phyloP scores from a whole-genome alignment of 92 coral and sea anemone genomes.

The Epizoanthus ramosus region DNA sequence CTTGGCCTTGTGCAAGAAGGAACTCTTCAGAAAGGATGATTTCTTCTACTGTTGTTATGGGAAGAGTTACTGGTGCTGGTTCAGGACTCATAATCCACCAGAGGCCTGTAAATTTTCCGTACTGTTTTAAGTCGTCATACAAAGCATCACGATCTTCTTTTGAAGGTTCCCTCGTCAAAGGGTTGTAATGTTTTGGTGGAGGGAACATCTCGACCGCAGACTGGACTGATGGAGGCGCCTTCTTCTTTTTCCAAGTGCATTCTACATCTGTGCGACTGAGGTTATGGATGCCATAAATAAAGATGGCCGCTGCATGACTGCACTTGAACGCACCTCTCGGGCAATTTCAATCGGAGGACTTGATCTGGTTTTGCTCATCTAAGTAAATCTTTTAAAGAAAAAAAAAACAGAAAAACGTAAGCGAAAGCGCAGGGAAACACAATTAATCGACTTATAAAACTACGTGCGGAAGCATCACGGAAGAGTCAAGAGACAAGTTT shows the following conservation, averaged over 20 bases:
- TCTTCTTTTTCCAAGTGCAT: conserved; percentile 52
- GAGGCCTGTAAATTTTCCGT: conserved; percentile 42
- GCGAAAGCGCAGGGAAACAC: too few relatives aligned
- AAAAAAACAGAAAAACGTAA: too few relatives aligned
- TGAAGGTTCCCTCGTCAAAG: conserved; percentile 24
- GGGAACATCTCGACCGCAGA: conserved; percentile 48
- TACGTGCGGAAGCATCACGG: too few relatives aligned
- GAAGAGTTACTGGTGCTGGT: conserved; percentile 17
- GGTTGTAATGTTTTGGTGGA: conserved; percentile 28
- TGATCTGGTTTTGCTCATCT: too few relatives aligned
- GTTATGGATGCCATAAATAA: conserved; percentile 27
- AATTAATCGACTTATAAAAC: too few relatives aligned
- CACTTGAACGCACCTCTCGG: too few relatives aligned
- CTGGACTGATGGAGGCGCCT: conserved; percentile 15
- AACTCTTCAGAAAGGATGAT: conserved; percentile 24
- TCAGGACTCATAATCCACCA: conserved; percentile 46
- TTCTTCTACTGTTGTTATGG: conserved; percentile 31
- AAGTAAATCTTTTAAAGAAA: too few relatives aligned
- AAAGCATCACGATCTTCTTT: conserved; percentile 3
- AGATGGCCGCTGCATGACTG: conserved; percentile 50
- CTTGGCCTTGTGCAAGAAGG: neutral
- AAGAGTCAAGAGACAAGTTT: too few relatives aligned
- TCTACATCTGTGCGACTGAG: conserved; percentile 53
- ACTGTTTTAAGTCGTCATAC: conserved; percentile 26
- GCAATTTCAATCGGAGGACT: too few relatives aligned